phyloP scores from a whole-genome alignment of 1,140 invertebrate species.

The Ips typographus region DNA sequence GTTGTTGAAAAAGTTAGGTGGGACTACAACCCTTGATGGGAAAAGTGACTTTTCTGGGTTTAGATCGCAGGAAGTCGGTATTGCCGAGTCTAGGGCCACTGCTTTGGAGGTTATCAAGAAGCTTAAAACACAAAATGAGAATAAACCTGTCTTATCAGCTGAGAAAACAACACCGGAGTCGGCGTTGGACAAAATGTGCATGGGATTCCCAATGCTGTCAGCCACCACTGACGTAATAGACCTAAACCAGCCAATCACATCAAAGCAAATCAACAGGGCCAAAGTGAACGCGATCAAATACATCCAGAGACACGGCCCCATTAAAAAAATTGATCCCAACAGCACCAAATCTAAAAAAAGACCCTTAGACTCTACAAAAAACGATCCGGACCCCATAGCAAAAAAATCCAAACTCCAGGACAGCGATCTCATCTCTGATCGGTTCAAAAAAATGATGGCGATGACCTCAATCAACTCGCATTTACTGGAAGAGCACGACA shows the following conservation, averaged over 20 bases:
- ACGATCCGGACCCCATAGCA: constrained; percentile 52
- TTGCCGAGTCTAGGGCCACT: constrained; percentile 44
- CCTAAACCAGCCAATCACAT: constrained; percentile 60
- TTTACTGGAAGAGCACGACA: constrained; percentile 71
- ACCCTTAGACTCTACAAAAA: constrained; percentile 52
- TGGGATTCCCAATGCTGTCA: constrained; percentile 40
- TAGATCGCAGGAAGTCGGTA: constrained; percentile 37
- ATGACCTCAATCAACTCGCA: constrained; percentile 75
- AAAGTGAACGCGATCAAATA: constrained; percentile 70
- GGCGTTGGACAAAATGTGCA: constrained; percentile 9
- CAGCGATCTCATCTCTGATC: constrained; percentile 59
- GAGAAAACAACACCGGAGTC: not conserved
- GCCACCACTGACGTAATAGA: constrained; percentile 54
- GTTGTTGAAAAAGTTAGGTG: constrained; percentile 59
- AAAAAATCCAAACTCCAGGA: constrained; percentile 57
- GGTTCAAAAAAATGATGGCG: constrained; percentile 79
- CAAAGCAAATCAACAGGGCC: constrained; percentile 58
- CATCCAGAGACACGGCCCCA: constrained; percentile 65
- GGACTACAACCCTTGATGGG: constrained; percentile 22
- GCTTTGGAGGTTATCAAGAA: constrained; percentile 46
- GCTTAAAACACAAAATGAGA: constrained; percentile 42
- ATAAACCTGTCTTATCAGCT: not conserved
- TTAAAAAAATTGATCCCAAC: constrained; percentile 69
- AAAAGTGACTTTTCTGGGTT: constrained; percentile 35
- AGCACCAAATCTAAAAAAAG: constrained; percentile 61